These are phyloP conservation scores for Hartigia nigra DNA, from an alignment of 2,888 invertebrate genomes.

Conservation along the genomic window DNA sequence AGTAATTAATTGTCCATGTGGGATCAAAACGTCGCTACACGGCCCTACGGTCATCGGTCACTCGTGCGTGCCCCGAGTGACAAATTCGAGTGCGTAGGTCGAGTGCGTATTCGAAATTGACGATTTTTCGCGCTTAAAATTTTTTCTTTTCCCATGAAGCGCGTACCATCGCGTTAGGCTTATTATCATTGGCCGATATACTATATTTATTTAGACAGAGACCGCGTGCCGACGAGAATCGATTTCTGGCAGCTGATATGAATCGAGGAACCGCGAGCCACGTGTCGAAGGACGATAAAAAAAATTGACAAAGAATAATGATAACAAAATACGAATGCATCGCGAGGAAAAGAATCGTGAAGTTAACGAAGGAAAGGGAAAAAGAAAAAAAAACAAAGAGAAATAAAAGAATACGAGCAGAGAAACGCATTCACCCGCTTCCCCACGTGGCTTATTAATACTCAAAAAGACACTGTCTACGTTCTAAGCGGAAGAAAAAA, in stretches of 20 bases:
- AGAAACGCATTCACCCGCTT: conserved; percentile 3
- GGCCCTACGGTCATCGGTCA: not conserved
- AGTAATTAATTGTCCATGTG: conserved; percentile 43
- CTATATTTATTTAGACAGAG: not conserved
- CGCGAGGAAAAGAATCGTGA: not conserved
- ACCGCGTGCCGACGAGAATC: not conserved
- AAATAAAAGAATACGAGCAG: not conserved
- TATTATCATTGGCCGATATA: not conserved
- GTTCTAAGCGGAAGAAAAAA: conserved; percentile 42
- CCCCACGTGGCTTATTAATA: conserved; percentile 12
- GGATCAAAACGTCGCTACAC: conserved; percentile 9
- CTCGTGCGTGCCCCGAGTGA: not conserved
- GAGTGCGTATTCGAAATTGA: not conserved
- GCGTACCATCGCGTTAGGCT: no score
- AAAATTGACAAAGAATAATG: not conserved
- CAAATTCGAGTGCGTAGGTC: not conserved
- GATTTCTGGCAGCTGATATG: not conserved
- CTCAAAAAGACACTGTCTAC: conserved; percentile 39
- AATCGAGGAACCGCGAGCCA: not conserved
- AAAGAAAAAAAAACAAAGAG: no score
- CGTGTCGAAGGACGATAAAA: not conserved
- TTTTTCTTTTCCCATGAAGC: no score
- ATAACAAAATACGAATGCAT: not conserved
- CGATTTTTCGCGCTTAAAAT: not conserved
- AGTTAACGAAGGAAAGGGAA: not conserved